A percentile compares a stretch with the other conserved stretches of the same genome.
phyloP scores from a whole-genome alignment of 2,888 invertebrate species.

The Eutolmus rufibarbis region DNA sequence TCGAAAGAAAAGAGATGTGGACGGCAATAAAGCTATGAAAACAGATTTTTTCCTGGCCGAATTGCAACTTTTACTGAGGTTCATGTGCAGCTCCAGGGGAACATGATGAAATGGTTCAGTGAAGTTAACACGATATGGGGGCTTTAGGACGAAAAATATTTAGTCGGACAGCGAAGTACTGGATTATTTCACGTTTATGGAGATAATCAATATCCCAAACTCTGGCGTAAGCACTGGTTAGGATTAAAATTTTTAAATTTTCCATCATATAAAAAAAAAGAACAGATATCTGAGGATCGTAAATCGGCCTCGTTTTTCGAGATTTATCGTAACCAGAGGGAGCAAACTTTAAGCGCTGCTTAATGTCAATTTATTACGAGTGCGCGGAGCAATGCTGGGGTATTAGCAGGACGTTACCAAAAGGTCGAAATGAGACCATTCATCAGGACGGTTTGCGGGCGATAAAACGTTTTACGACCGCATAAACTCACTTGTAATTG shows the following conservation, averaged over 20 bases:
- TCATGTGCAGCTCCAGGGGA: not conserved
- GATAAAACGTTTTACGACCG: not conserved
- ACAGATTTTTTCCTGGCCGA: not conserved
- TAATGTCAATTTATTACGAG: conserved; percentile 14
- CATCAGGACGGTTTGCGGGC: not conserved
- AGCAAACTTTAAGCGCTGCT: not conserved
- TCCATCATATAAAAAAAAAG: not conserved
- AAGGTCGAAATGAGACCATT: not conserved
- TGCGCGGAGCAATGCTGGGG: not conserved
- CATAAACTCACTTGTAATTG: conserved; percentile 16
- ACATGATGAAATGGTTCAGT: not conserved
- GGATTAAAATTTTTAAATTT: not conserved
- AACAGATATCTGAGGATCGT: not conserved
- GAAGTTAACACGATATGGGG: not conserved
- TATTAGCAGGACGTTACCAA: not conserved
- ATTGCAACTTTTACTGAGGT: not conserved
- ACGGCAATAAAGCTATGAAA: too few relatives aligned
- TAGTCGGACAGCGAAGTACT: not conserved
- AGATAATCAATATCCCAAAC: not conserved
- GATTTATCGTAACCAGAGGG: not conserved
- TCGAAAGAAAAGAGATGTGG: not conserved
- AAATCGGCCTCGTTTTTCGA: not conserved
- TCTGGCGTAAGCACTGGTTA: not conserved
- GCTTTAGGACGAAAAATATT: not conserved
- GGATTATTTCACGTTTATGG: not conserved